Evolutionary conservation across 64 coral and sea anemone genomes (phyloP).

Genomic region (Pachyseris speciosa): DNA sequence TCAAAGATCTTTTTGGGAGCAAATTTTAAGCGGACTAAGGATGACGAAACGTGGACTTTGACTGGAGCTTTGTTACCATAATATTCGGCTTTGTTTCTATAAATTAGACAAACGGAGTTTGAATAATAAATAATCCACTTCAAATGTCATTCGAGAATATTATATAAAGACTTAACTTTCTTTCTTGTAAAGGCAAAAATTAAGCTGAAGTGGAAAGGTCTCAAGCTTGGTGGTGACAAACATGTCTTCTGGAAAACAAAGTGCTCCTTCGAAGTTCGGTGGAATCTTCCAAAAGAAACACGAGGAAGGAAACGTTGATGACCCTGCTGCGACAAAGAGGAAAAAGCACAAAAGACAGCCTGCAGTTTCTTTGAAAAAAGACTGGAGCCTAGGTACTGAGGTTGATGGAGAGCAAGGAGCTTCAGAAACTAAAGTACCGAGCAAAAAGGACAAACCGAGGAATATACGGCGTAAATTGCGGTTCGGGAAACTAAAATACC

Average conservation of each 20-base stretch:
- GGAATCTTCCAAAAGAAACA: background rate
- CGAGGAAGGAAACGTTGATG: background rate
- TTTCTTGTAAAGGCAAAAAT: no score
- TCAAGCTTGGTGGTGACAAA: background rate
- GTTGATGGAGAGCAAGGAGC: background rate
- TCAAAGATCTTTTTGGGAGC: no score
- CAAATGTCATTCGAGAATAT: background rate
- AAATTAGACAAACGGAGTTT: background rate
- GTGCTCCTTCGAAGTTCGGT: background rate
- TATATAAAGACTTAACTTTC: background rate
- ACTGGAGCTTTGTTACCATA: background rate
- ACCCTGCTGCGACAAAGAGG: background rate
- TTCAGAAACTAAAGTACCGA: background rate
- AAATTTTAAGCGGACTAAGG: no score
- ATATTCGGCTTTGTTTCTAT: background rate
- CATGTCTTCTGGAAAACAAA: conserved; percentile 22
- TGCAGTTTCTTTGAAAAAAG: background rate
- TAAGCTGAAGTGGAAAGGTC: background rate
- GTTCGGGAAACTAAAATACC: background rate
- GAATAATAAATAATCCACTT: background rate
- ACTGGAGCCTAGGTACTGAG: background rate
- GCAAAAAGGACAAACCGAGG: background rate
- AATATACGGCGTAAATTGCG: background rate
- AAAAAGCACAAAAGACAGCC: background rate
- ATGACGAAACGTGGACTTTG: background rate